A percentile compares a stretch with the other conserved stretches of the same genome.
These are phyloP conservation scores for Beris chalybata DNA, from an alignment of 2,888 invertebrate species.

Conservation along the genomic window DNA sequence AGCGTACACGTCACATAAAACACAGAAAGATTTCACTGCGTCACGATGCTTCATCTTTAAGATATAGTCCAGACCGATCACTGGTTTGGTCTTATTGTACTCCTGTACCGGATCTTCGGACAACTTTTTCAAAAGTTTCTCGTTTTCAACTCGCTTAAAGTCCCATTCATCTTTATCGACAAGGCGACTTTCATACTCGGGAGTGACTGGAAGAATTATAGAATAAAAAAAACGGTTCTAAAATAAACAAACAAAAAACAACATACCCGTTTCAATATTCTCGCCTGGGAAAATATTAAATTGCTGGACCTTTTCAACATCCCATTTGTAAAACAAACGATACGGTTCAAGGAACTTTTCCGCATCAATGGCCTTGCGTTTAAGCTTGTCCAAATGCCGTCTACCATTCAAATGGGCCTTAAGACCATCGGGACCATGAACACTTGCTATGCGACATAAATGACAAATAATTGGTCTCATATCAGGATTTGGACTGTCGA, in stretches of 20 bases:
- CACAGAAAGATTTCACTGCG: slow-evolving; percentile 17
- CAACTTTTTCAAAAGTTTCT: slow-evolving; percentile 4
- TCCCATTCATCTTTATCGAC: slow-evolving; percentile 21
- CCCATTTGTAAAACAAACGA: background rate
- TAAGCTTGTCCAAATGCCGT: slow-evolving; percentile 20
- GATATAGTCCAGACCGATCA: slow-evolving; percentile 32
- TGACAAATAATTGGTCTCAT: slow-evolving; percentile 33
- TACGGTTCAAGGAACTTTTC: background rate
- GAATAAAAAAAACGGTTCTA: background rate
- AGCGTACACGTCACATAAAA: slow-evolving; percentile 16
- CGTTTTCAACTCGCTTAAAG: slow-evolving; percentile 9
- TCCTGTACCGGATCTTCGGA: slow-evolving; percentile 28
- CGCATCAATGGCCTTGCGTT: background rate
- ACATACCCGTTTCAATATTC: slow-evolving; percentile 25
- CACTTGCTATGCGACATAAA: slow-evolving; percentile 25
- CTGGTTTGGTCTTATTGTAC: slow-evolving; percentile 24
- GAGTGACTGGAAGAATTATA: slow-evolving; percentile 23
- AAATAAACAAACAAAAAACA: background rate
- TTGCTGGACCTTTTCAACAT: slow-evolving; percentile 2
- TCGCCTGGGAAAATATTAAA: slow-evolving; percentile 34
- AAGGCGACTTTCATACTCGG: slow-evolving; percentile 28
- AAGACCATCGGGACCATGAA: background rate
- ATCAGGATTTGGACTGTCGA: background rate
- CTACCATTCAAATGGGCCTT: slow-evolving; percentile 26
- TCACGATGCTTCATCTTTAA: slow-evolving; percentile 24